Conservation (phyloP, 1,140 invertebrate genomes). For the Callitettix versicolor region DNA sequence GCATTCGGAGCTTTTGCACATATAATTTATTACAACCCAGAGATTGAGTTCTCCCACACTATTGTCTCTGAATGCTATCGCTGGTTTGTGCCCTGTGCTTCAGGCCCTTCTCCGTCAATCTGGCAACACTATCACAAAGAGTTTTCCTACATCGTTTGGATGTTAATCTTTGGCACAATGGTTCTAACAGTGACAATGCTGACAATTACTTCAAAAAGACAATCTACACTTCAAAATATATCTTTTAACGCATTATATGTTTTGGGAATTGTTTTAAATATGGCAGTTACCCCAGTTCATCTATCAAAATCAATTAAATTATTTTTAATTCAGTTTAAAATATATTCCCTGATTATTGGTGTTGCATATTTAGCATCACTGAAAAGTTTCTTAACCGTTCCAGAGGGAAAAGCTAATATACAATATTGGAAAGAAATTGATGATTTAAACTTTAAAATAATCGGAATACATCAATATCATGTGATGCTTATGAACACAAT, state of each 20-base stretch:
- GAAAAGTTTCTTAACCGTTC: not conserved
- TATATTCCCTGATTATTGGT: no score
- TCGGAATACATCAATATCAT: not conserved
- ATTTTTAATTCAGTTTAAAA: no score
- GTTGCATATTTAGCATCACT: not conserved
- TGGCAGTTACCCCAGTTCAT: no score
- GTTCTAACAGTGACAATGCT: not conserved
- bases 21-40: not conserved
- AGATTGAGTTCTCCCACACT: not conserved
- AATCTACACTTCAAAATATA: no score
- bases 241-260: no score
- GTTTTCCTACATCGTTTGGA: not conserved
- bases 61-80: not conserved
- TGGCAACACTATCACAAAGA: not conserved
- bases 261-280: no score
- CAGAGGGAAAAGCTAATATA: not conserved
- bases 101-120: not conserved
- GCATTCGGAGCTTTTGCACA: conserved; percentile 5
- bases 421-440: not conserved
- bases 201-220: no score
- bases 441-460: not conserved
- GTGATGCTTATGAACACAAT: not conserved
- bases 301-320: no score
- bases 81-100: not conserved
- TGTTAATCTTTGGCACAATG: not conserved